Base-by-base conservation (phyloP, 2,888 invertebrate genomes). In the Sepioteuthis lessoniana region DNA sequence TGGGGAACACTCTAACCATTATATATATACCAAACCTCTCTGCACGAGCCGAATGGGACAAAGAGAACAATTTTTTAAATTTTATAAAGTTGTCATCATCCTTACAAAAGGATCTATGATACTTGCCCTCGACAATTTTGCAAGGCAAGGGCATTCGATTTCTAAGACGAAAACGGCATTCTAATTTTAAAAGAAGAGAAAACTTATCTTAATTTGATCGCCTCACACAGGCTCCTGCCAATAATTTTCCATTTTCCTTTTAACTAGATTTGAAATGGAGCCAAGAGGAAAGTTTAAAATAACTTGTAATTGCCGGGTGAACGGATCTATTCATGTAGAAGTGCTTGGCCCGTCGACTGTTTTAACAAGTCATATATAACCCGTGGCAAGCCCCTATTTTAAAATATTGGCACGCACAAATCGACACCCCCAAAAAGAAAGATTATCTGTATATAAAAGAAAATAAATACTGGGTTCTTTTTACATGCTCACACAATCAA, bases 121-220 rank as follows among this genome's bases (percentile, higher is more conserved):
- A 13, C 76, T 8, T n/a, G n/a, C 76, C 31, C 76, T n/a, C 16
- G 7, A 76, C 76, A 76, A 13, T 31, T n/a, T 1, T 3, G 8
- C 76, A 0, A 31, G 31, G n/a, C n/a, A 76, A 76, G n/a, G n/a
- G 76, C 76, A 8, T 76, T 76, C 76, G 76, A 76, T 76, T n/a
- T 31, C 76, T 76, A 31, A 0, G n/a, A 76, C 76, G 31, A 76
- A 76, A 76, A n/a, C 76, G 31, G n/a, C 10, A 76, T 76, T 76
- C 76, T 76, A n/a, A 76, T 76, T 76, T 76, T 76, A 76, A 76
- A 76, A 76, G 76, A 76, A n/a, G n/a, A 31, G 76, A 76, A 76
- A 76, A 31, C 76, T 31, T 2, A 76, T 76, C 76, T 76, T 76
- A 76, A 76, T 76, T 76, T 76, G 76, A 76, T 76, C 76, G 31